Conservation (phyloP, 1,140 invertebrate genomes). For the Hypsibius dujardini region DNA sequence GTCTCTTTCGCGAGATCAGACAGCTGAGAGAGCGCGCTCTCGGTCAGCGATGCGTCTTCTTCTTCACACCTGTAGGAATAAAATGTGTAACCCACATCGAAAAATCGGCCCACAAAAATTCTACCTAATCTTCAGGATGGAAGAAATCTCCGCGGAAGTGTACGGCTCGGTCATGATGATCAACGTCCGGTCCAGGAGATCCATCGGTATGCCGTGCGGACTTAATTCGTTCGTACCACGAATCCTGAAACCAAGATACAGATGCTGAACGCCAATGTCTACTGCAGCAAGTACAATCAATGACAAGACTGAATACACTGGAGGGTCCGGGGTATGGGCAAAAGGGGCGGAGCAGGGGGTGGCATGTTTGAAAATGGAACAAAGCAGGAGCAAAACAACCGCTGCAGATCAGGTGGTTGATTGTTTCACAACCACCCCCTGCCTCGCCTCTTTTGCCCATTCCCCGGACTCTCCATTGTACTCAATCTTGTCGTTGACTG, state of each 20-base stretch:
- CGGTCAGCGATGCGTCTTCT: slow-evolving; percentile 85
- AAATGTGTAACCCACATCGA: slow-evolving; percentile 17
- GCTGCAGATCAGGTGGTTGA: too few relatives aligned
- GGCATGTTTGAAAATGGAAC: too few relatives aligned
- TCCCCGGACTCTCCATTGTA: too few relatives aligned
- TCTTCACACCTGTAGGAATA: slow-evolving; percentile 56
- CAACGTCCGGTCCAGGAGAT: slow-evolving; percentile 83
- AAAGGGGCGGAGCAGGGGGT: too few relatives aligned
- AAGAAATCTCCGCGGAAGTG: slow-evolving; percentile 64
- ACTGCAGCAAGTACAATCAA: not conserved
- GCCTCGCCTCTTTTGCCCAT: too few relatives aligned
- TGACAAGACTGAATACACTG: not conserved
- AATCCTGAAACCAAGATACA: slow-evolving; percentile 41
- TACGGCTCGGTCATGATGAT: slow-evolving; percentile 79
- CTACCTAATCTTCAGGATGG: slow-evolving; percentile 67
- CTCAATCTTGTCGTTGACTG: too few relatives aligned
- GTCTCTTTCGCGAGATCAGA: slow-evolving; percentile 81
- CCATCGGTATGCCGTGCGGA: slow-evolving; percentile 89
- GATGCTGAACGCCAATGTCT: slow-evolving; percentile 10
- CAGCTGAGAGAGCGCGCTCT: slow-evolving; percentile 72
- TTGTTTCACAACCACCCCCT: not conserved
- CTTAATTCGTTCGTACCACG: slow-evolving; percentile 79
- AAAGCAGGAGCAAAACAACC: too few relatives aligned
- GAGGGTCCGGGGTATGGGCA: not conserved
- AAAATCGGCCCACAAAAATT: slow-evolving; percentile 20